Percentiles rank a stretch among this genome's conserved stretches.
Conservation (phyloP, 2,888 invertebrate genomes). For the Acrobasis consociella region DNA sequence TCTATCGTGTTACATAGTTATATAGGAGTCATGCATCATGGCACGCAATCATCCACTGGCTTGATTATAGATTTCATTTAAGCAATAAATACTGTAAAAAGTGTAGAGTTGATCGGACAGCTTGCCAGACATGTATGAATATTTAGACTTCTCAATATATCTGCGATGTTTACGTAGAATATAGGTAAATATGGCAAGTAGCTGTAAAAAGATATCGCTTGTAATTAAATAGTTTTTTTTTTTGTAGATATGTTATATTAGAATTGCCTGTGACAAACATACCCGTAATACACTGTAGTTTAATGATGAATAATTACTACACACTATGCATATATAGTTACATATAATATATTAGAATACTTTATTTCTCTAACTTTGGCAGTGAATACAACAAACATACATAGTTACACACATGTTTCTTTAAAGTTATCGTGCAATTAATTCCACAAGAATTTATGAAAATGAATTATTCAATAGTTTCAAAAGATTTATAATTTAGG, state of each 20-base stretch:
- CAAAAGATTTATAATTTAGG: background rate
- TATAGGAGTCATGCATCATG: conserved; percentile 30
- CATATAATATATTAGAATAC: too few relatives aligned
- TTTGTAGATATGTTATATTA: too few relatives aligned
- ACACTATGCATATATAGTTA: too few relatives aligned
- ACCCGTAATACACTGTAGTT: too few relatives aligned
- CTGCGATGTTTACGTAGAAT: background rate
- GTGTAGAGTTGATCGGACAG: background rate
- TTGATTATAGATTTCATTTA: conserved; percentile 7
- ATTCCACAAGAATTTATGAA: background rate
- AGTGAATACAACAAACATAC: too few relatives aligned
- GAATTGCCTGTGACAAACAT: too few relatives aligned
- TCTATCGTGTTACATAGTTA: conserved; percentile 29
- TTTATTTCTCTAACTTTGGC: too few relatives aligned
- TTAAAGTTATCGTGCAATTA: background rate
- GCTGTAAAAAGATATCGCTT: background rate
- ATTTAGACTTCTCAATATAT: background rate
- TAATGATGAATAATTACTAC: too few relatives aligned
- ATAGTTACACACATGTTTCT: too few relatives aligned
- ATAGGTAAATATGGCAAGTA: conserved; percentile 9
- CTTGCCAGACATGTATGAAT: background rate
- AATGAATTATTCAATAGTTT: conserved; percentile 1
- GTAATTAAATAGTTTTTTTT: too few relatives aligned
- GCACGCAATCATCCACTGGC: conserved; percentile 26
- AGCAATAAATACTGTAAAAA: background rate